Evolutionary conservation across 2,797 vertebrate species (phyloP).

Genomic region (Sebastolobus alascanus): DNA sequence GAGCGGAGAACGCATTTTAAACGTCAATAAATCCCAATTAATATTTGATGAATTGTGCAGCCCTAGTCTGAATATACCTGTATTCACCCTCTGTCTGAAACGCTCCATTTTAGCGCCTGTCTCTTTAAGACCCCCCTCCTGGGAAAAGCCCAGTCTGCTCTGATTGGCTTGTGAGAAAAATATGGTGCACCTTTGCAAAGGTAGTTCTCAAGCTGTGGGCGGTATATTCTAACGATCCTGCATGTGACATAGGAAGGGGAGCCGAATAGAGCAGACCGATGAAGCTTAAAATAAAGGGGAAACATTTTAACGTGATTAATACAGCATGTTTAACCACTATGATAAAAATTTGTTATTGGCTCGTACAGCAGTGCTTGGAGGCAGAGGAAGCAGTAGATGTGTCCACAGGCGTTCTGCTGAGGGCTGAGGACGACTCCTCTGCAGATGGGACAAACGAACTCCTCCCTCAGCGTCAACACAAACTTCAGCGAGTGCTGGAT

Average conservation of each 20-base stretch:
- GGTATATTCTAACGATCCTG: background rate
- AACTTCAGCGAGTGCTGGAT: conserved; percentile 82
- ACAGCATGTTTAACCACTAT: background rate
- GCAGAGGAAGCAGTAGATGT: conserved; percentile 93
- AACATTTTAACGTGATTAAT: background rate
- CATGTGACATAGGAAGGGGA: background rate
- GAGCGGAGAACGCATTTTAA: no score
- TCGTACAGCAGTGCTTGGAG: conserved; percentile 88
- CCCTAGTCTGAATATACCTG: no score
- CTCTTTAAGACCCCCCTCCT: background rate
- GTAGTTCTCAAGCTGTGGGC: no score
- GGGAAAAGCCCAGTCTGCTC: no score
- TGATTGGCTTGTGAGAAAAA: no score
- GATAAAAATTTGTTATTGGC: background rate
- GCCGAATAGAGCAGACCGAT: background rate
- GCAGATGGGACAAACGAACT: conserved; percentile 90
- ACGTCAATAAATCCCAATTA: no score
- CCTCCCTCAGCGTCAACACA: conserved; percentile 87
- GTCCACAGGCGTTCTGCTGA: conserved; percentile 94
- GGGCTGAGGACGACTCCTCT: conserved; percentile 89
- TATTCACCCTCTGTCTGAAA: no score
- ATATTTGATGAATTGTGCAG: no score
- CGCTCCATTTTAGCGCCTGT: background rate
- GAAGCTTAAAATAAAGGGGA: background rate
- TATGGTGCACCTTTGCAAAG: no score